phyloP scores from a whole-genome alignment of 2,797 vertebrate species.

The Hirundo rustica region DNA sequence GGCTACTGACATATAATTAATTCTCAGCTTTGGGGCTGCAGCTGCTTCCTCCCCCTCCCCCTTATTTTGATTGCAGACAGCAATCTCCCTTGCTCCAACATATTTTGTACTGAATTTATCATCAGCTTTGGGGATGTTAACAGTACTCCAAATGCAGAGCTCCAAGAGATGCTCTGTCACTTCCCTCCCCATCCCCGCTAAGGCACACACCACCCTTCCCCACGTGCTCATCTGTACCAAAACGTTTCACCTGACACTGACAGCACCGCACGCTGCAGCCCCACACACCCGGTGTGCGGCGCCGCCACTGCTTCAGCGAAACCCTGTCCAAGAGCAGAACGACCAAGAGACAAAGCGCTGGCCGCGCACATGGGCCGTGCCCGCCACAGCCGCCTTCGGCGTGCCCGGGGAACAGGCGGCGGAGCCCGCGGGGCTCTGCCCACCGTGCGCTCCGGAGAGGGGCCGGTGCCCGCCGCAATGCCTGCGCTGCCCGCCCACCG shows the following conservation, averaged over 20 bases:
- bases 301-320: background rate
- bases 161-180: background rate
- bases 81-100: background rate
- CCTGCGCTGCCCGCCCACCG: too few relatives aligned
- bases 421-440: background rate
- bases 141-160: fast-evolving
- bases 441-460: background rate
- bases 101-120: background rate
- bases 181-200: fast-evolving
- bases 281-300: fast-evolving
- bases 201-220: too few relatives aligned
- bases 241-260: background rate
- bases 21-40: background rate
- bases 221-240: fast-evolving
- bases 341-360: background rate
- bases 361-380: background rate
- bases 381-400: background rate
- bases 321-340: fast-evolving
- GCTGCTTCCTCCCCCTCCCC: fast-evolving
- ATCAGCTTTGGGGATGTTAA: background rate
- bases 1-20: fast-evolving
- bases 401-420: background rate
- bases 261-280: background rate
- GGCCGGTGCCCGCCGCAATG: too few relatives aligned
- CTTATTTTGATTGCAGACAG: background rate